Evolutionary conservation across 2,797 vertebrate genomes (phyloP).

Genomic region (Botia almorhae): DNA sequence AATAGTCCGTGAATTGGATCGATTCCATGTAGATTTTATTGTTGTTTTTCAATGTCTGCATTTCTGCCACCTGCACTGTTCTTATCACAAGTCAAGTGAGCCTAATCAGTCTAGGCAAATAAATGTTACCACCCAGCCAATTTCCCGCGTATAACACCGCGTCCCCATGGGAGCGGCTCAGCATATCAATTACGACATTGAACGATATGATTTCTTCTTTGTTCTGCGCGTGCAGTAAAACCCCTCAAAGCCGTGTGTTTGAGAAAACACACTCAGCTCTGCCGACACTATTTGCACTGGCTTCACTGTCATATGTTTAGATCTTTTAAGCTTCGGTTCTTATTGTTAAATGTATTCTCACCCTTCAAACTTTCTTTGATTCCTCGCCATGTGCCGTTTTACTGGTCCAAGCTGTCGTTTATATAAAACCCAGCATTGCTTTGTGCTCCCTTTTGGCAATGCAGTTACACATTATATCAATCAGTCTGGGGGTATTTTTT

Average conservation of each 20-base stretch:
- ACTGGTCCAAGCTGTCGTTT: constrained; percentile 46
- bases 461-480: constrained; percentile 41
- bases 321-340: constrained; percentile 38
- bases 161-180: constrained; percentile 53
- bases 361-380: constrained; percentile 48
- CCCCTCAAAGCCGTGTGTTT: constrained; percentile 16
- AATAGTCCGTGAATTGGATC: constrained; percentile 53
- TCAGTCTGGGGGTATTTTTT: constrained; percentile 48
- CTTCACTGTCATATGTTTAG: constrained; percentile 31
- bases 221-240: constrained; percentile 39
- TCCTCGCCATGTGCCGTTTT: constrained; percentile 44
- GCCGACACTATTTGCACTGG: constrained; percentile 12
- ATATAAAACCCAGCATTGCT: constrained; percentile 48
- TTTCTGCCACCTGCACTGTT: constrained; percentile 47
- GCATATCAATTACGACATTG: constrained; percentile 58
- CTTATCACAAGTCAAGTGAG: constrained; percentile 39
- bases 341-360: constrained; percentile 37
- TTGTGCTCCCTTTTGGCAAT: constrained; percentile 51
- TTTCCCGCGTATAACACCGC: constrained; percentile 59
- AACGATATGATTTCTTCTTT: constrained; percentile 54
- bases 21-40: constrained; percentile 41
- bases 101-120: constrained; percentile 60
- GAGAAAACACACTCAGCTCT: constrained; percentile 40
- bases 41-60: constrained; percentile 31
- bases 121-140: constrained; percentile 58